Base-by-base conservation (phyloP, 2,797 vertebrate genomes). In the Enteromius trimaculatus region DNA sequence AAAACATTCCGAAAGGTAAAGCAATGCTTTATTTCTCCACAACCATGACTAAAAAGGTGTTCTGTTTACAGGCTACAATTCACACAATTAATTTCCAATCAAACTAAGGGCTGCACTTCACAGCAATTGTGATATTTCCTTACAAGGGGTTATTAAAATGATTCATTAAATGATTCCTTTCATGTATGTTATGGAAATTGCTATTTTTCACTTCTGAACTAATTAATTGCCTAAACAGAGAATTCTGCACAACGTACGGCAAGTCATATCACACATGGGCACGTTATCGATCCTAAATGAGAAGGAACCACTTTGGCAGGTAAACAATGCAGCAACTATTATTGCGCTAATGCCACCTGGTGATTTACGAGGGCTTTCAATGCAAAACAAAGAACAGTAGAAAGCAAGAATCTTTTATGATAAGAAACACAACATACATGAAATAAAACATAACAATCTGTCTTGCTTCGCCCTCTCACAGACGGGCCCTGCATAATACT, bases 281-380 rank as follows among this genome's bases (percentile, higher is more conserved):
- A 69, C 16, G 29, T 78, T 86, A 70, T 81, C 74, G 80, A 83
- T 83, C 80, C 74, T 69, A 86, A 86, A 84, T 74, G 80, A 82
- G 82, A 88, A 84, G 69, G 71, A 86, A 86, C 44, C 80, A 70
- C 62, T 83, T 86, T 53, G 80, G 77, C 82, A 82, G 47, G 70
- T 83, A 85, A 84, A 82, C 82, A 86, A 82, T 64, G 69, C 78
- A 85, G 71, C 72, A 82, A 77, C 82, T 83, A 83, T 77, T 84
- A 80, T 60, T 74, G 71, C 82, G 29, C 82, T 80, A 88, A 82
- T 82, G 77, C 60, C 82, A 80, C 69, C 42, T 62, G 21, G 49
- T 86, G 81, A 87, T 84, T 85, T 79, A 88, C n/a, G 76, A 85
- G 55, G 79, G 14, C 81, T 69, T 82, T 82, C 76, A 72, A 80